Percentiles rank a stretch among this genome's conserved stretches.
These are phyloP conservation scores for Dasypus novemcinctus DNA, from an alignment of 2,113 vertebrate genomes.

Conservation along the genomic window DNA sequence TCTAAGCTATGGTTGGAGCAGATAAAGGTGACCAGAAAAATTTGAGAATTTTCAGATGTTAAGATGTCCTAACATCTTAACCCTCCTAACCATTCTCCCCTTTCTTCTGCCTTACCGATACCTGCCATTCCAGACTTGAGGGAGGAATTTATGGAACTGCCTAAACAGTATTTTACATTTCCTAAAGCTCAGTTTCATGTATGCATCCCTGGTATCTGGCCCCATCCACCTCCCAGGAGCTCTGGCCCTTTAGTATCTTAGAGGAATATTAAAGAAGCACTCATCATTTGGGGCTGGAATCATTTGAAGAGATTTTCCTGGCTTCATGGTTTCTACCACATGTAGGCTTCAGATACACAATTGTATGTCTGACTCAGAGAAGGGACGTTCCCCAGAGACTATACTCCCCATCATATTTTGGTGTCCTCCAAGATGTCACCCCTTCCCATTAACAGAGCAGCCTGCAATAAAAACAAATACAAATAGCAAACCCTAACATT, in stretches of 20 bases:
- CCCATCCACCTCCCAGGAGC: background rate
- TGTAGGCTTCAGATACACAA: background rate
- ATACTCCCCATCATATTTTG: background rate
- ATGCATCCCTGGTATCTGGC: background rate
- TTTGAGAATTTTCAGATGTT: background rate
- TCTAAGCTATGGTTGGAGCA: background rate
- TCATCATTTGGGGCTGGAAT: background rate
- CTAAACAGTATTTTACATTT: background rate
- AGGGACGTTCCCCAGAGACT: background rate
- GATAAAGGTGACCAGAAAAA: background rate
- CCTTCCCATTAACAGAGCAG: background rate
- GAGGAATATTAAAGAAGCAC: background rate
- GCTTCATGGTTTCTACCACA: background rate
- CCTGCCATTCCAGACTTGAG: background rate
- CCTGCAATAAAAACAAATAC: background rate
- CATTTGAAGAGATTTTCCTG: background rate
- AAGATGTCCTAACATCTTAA: background rate
- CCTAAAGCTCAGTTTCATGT: background rate
- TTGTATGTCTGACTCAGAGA: background rate
- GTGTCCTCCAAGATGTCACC: background rate
- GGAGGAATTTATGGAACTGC: background rate
- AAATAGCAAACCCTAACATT: background rate
- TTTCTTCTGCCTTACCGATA: background rate
- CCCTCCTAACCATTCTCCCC: background rate
- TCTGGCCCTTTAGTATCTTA: background rate